Evolutionary conservation across 1,140 invertebrate species (phyloP), one percentile per base, ranked within the genome.

Genomic region (Wasmannia auropunctata): DNA sequence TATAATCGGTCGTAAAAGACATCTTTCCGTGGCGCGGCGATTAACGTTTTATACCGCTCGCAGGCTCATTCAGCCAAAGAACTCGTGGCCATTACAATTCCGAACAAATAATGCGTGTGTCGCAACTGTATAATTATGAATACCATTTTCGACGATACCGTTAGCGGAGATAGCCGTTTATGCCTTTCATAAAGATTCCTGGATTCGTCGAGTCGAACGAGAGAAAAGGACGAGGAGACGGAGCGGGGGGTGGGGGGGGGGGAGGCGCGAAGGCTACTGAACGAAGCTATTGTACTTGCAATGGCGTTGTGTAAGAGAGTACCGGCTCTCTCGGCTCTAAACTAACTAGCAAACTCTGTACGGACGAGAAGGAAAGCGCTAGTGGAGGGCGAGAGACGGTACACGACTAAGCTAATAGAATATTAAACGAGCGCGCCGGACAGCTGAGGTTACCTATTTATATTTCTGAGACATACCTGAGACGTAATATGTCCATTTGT

Each of bases 41-140:
- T 91, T 91, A 91, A 92, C 86, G 86, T 91, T 91, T 90, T 89
- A 90, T 85, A 88, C 70, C 46, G 76, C 58, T 56, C 80, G 31
- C 76, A 63, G 56, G 62, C 72, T 74, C 70, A 56, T 85, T 91
- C 84, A 86, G 87, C 79, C 86, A 85, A 86, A 90, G 69, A 58
- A 84, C 74, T 76, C 74, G 81, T 86, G 54, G 83, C 86, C 86
- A 89, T 92, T 92, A 90, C 91, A 91, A 92, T 92, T 80, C 88
- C 80, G 86, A 93, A 91, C 92, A 93, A 93, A 93, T 92, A 93
- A 91, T 89, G 88, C 86, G 79, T 89, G 72, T 90, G 89, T 93
- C 91, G 88, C 86, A 91, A 91, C 90, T 92, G 83, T 90, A 92
- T 93, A 93, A 93, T 93, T 93, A 91, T 92, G 91, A 91, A 92